Evolutionary conservation across 2,797 vertebrate genomes (phyloP), one percentile per base, ranked within the genome.

Genomic region (Ctenochaetus hawaiiensis): DNA sequence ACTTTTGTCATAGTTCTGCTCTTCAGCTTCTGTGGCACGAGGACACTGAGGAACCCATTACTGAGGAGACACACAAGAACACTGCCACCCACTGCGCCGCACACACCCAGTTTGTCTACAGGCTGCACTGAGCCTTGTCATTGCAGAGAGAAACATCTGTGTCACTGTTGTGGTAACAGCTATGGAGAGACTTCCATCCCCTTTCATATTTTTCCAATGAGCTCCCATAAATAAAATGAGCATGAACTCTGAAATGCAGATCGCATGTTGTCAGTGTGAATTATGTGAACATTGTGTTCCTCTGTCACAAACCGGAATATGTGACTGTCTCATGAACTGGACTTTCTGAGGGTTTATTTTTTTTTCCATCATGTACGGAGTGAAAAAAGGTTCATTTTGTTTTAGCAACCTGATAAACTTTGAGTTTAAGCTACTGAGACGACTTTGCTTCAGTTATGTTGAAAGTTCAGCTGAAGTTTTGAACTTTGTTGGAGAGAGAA

Each of bases 121-220:
- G 68, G 49, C 82, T 63, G 73, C 75, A 11, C 57, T 48, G 66
- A 86, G 80, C 63, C 71, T 79, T 65, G 82, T 82, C 78, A 72
- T 77, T 80, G 72, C 69, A 81, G 20, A 64, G 48, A 75, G 73
- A 69, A 86, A 92, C 85, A 92, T 92, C 87, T 91, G 89, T 81
- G 82, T 86, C 87, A 84, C 82, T 93, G 89, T 81, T 91, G 86
- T 90, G 88, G 90, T 84, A 73, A 93, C 63, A 67, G 77, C 60
- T 74, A 84, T 82, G 71, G 78, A 56, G 70, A 86, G 81, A 78
- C 71, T 69, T 86, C 81, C 58, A 82, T 82, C 68, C 70, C 77
- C 80, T 70, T 71, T 58, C 72, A 90, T 81, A 77, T 82, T 83
- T 85, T 88, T 84, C 77, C 84, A 82, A 64, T 57, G 20, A 53